Base-by-base conservation (phyloP, 2,888 invertebrate genomes). In the Amphipoea lucens region DNA sequence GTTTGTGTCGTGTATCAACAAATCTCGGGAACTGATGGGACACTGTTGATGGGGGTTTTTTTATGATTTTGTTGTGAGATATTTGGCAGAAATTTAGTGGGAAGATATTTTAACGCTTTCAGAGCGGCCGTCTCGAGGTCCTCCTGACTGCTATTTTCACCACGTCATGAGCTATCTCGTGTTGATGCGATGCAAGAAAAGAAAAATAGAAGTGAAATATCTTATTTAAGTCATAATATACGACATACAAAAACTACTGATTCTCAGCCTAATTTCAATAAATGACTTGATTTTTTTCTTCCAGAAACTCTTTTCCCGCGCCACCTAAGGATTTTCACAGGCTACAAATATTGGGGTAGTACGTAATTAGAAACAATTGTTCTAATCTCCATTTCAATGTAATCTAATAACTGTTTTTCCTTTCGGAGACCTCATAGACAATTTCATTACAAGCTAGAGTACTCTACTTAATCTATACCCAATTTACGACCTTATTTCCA, bases 21-120 rank as follows among this genome's bases (percentile, higher is more conserved):
- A 70, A 87, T 84, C 85, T 84, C 69, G 65, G 60, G 54, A 45
- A 67, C 42, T 79, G 72, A 62, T 87, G 84, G 60, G 60, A 60
- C 51, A 54, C 45, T 54, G 71, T 57, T 36, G 12, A 82, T 51
- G 42, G 9, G 29, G 3, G n/a, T 29, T 79, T n/a, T 79, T n/a
- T 71, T 20, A 57, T 63, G 14, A 69, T 78, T 45, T 36, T n/a
- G 0, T 40, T 17, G 36, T 20, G 6, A 70, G 42, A 40, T 14
- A 77, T 57, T 48, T 69, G 57, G n/a, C 40, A 29, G 62, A 45
- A 63, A 78, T 40, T 29, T 20, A 42, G 36, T 20, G 3, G 51
- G 14, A 63, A 23, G 23, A 62, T n/a, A 74, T 74, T 66, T 66
- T 65, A 65, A 65, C 20, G 63, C 4, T 36, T 65, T 65, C 11